These are phyloP conservation scores for Grus americana DNA, from an alignment of 2,113 vertebrate genomes.

Conservation along the genomic window DNA sequence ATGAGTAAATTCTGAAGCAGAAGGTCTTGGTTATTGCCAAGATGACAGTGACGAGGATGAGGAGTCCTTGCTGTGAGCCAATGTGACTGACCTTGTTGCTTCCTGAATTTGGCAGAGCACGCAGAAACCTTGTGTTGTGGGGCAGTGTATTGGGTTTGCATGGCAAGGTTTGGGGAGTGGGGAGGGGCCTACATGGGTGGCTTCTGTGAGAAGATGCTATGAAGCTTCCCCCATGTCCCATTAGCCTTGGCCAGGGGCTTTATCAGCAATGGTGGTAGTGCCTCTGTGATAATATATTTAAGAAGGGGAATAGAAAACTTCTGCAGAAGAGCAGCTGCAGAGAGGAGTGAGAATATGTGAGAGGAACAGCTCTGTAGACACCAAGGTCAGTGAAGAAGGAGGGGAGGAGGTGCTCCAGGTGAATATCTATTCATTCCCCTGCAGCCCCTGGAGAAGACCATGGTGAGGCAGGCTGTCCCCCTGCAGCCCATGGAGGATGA, in stretches of 20 bases:
- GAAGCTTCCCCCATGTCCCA: neutral
- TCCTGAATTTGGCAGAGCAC: neutral
- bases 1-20: neutral
- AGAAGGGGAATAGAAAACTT: too few species aligned
- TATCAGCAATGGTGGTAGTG: fast-evolving
- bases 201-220: neutral
- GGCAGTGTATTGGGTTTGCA: neutral
- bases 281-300: neutral
- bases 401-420: neutral
- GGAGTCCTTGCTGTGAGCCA: neutral
- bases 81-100: neutral
- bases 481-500: too few species aligned
- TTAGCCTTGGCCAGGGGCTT: neutral
- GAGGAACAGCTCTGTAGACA: neutral
- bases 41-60: neutral
- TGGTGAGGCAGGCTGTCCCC: neutral
- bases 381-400: neutral
- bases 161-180: neutral
- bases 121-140: fast-evolving
- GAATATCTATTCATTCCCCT: too few species aligned
- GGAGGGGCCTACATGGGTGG: neutral
- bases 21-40: neutral
- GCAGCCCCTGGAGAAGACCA: too few species aligned
- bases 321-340: neutral
- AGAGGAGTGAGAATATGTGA: neutral